Conservation (phyloP, 2,797 vertebrate species). For the Choloepus didactylus region DNA sequence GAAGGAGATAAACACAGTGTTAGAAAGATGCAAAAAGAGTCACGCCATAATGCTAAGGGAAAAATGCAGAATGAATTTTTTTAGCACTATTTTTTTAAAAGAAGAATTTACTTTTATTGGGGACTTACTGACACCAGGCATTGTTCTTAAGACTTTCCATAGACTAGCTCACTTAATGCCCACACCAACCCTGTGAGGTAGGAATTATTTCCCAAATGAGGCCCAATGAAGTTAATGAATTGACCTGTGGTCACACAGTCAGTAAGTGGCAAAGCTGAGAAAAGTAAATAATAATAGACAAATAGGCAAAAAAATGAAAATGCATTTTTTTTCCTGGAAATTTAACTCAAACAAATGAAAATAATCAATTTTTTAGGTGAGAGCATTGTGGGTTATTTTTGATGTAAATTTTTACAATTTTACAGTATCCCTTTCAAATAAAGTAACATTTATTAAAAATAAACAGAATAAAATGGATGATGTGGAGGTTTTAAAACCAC, state of each 20-base stretch:
- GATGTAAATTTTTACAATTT: neutral
- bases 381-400: neutral
- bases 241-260: neutral
- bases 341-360: neutral
- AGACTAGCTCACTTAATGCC: neutral
- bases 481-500: neutral
- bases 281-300: neutral
- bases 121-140: neutral
- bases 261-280: neutral
- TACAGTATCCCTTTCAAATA: constrained; percentile 4
- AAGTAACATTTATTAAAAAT: constrained; percentile 13
- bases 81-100: neutral
- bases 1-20: neutral
- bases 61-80: neutral
- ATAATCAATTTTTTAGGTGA: neutral
- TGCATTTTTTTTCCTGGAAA: neutral
- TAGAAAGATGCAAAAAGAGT: neutral
- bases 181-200: neutral
- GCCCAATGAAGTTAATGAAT: neutral
- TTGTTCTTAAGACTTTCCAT: neutral
- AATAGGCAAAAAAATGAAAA: neutral
- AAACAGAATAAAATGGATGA: neutral
- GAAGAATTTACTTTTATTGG: neutral
- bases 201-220: neutral
- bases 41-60: neutral